Base-by-base conservation (phyloP, 2,888 invertebrate genomes). In the Tiliacea aurago region DNA sequence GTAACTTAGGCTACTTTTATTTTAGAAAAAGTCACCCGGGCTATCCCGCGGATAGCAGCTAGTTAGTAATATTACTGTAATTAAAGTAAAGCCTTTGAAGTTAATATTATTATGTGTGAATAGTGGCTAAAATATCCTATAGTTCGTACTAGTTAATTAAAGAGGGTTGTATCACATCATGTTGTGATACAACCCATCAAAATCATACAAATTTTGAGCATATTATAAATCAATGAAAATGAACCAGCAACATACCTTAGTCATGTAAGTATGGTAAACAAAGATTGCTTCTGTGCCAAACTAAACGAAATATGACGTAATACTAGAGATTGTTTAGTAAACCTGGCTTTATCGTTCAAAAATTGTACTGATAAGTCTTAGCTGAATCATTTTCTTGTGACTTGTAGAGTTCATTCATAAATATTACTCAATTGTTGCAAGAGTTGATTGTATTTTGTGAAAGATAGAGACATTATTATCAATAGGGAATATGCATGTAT, bases 281-380 rank as follows among this genome's bases (percentile, higher is more conserved):
- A 76, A 66, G 20, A 55, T 49, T 56, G 23, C 56, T 62, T 45
- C 11, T 37, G 11, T 61, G 20, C 41, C 63, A 47, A 79, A 70
- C 33, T 55, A 49, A 58, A 66, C 33, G 28, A 71, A 81, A 37
- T 53, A 82, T 78, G 78, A 70, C 66, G 58, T 82, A 67, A 82
- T 64, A 33, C 4, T n/a, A 65, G 5, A 61, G 23, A 61, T 71
- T 58, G n/a, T 62, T 71, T 68, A 65, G 45, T 64, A 45, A 76
- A 11, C n/a, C 1, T 1, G 53, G 4, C n/a, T 65, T 71, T 67
- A 76, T 70, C 63, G 0, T 43, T 65, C 37, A 63, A 13, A 56
- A 65, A 58, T 61, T 56, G n/a, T 53, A 56, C 37, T 59, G 66
- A 70, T 81, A 76, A 67, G 9, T 43, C 5, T 47, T 47, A 33